Base-by-base conservation (phyloP, 2,797 vertebrate genomes). In the Lycodopsis pacificus region DNA sequence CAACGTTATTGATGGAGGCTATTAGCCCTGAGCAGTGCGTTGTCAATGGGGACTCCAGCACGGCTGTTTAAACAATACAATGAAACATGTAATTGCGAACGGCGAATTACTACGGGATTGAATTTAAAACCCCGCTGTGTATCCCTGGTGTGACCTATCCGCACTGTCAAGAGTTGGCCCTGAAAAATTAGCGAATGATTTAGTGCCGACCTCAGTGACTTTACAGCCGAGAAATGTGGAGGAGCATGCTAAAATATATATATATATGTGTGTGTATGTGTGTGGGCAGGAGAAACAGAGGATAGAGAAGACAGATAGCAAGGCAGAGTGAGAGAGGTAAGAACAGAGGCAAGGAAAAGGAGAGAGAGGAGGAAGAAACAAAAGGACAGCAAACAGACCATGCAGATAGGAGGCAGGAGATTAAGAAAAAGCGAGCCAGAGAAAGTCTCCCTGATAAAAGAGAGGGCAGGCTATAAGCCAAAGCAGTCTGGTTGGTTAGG, bases 1-100 rank as follows among this genome's bases (percentile, higher is more conserved):
- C 86, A 92, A 90, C 90, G 91, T 94, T 94, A 94, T 95, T 94
- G 94, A 95, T 94, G 91, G 79, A 88, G 78, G 90, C 92, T 92
- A 94, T 94, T 94, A 94, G 88, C 85, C 79, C 79, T 63, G 82
- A 91, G 86, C 89, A 87, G 88, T 76, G 64, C 40, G 69, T 71
- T 91, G 93, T 92, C 94, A 93, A 93, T 94, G 90, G 90, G 76
- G 85, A 93, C 83, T 83, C 80, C 27, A 71, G 87, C 74, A 67
- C 36, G 48, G 86, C 75, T 86, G 77, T 91, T 93, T 92, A 94
- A 93, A 94, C 90, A 93, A 92, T 87, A 88, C 86, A 89, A 88
- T 89, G 87, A 92, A 44, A 92, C 87, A 90, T 90, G 90, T 91
- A 94, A 93, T 91, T 92, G 90, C 59, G 32, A 85, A 70, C 62